phyloP scores from a whole-genome alignment of 1,140 invertebrate genomes.

The Drosophila kurseongensis region DNA sequence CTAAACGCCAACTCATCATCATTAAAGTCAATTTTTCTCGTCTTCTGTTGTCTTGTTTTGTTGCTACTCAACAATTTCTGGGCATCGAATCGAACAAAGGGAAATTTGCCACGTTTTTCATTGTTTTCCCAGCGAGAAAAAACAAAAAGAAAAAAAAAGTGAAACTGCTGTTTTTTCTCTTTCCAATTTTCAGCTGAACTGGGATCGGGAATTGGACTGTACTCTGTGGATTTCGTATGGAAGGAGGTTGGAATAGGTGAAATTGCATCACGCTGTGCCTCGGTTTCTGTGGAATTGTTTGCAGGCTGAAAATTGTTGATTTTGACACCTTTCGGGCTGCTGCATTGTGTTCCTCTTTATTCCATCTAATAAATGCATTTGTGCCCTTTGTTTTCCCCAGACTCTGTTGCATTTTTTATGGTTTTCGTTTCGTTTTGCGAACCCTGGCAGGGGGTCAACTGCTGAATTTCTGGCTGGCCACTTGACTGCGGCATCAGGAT shows the following conservation, averaged over 20 bases:
- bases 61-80: constrained; percentile 68
- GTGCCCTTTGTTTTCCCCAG: constrained; percentile 34
- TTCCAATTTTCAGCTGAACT: constrained; percentile 62
- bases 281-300: constrained; percentile 74
- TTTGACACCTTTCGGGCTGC: constrained; percentile 75
- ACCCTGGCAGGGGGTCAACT: constrained; percentile 47
- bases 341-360: constrained; percentile 63
- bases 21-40: constrained; percentile 75
- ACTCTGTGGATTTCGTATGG: constrained; percentile 1
- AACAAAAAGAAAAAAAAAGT: constrained; percentile 61
- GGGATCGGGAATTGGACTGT: constrained; percentile 32
- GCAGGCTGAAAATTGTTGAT: constrained; percentile 78
- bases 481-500: constrained; percentile 58
- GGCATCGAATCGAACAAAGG: constrained; percentile 75
- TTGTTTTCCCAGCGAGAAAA: constrained; percentile 63
- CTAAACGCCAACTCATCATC: constrained; percentile 82
- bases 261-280: constrained; percentile 77
- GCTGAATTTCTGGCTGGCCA: constrained; percentile 32
- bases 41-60: constrained; percentile 58
- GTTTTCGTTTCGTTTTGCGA: constrained; percentile 62
- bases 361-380: constrained; percentile 75
- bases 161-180: constrained; percentile 61
- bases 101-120: constrained; percentile 84
- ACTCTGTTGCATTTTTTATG: constrained; percentile 73
- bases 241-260: constrained; percentile 35